Base-by-base conservation (phyloP, 2,797 vertebrate species). In the Pitangus sulphuratus region DNA sequence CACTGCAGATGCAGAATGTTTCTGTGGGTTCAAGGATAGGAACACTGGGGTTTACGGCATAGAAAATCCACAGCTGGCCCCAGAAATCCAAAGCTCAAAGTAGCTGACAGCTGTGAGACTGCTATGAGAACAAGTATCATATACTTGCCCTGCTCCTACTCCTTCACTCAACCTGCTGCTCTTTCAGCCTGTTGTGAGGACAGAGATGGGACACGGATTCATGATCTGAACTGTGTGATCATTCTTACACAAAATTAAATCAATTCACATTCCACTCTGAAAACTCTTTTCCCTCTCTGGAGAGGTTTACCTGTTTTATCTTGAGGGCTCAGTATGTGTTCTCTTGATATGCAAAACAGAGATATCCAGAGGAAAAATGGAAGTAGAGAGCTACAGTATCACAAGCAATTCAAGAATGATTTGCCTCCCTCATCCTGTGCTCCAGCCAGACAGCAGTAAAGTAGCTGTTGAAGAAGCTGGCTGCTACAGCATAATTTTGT, bases 41-140 rank as follows among this genome's bases (percentile, higher is more conserved):
- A 92, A 86, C 19, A 44, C 31, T 72, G 17, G 15, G 33, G 6
- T 17, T 69, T 87, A 81, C 42, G 61, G 53, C 53, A 84, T 0
- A 56, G 69, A 81, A 94, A 94, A 37, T 1, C 11, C 47, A 51
- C 22, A 78, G 45, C 20, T 11, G 24, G 26, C 14, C 57, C 16
- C 37, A 74, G 48, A 88, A 94, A 94, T 85, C 28, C 33, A 70
- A 81, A 84, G 60, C 11, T 80, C 42, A 71, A 84, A 71, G 47
- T 13, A 68, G 61, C 17, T 56, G 48, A 31, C 53, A 89, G 48
- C 33, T 89, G 31, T 3, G 2, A 48, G 35, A 47, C 12, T 65
- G 33, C 45, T 65, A 44, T 0, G 1, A 76, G 33, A 14, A 37
- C 53, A 89, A 81, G 9, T 30, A 79, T 17, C 12, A n/a, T 3